Evolutionary conservation across 2,888 invertebrate species (phyloP).

Genomic region (Corythucha ciliata): DNA sequence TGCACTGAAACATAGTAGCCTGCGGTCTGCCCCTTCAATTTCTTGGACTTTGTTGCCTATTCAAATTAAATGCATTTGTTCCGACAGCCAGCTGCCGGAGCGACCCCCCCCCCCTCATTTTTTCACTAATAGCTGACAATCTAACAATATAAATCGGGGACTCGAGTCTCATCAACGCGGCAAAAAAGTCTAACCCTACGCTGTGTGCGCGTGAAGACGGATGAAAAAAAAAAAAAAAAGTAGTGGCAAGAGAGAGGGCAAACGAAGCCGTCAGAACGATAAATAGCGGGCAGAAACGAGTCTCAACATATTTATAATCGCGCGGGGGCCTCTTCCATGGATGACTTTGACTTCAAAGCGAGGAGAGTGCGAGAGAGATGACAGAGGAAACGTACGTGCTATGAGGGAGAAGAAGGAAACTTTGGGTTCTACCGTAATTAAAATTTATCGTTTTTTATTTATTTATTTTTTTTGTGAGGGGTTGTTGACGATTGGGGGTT

Average conservation of each 20-base stretch:
- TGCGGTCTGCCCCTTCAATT: too few relatives aligned
- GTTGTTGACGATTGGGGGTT: conserved; percentile 19
- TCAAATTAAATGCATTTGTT: conserved; percentile 12
- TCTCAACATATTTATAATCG: conserved; percentile 23
- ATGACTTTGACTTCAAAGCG: too few relatives aligned
- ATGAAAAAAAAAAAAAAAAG: too few relatives aligned
- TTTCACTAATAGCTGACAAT: conserved; percentile 6
- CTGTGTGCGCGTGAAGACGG: too few relatives aligned
- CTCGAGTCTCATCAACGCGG: conserved; percentile 23
- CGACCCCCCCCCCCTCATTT: conserved; percentile 10
- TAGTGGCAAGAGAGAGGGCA: conserved; percentile 18
- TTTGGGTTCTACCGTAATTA: conserved; percentile 17
- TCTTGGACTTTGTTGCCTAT: conserved; percentile 1
- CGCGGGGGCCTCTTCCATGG: too few relatives aligned
- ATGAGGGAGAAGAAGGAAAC: too few relatives aligned
- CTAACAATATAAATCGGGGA: conserved; percentile 18
- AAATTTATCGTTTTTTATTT: conserved; percentile 17
- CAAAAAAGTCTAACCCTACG: too few relatives aligned
- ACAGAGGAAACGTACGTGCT: too few relatives aligned
- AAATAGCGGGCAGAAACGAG: conserved; percentile 21
- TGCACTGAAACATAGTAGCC: too few relatives aligned
- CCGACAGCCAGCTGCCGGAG: background rate
- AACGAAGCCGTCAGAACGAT: conserved; percentile 22
- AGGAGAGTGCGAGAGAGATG: too few relatives aligned
- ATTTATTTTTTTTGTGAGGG: conserved; percentile 12